A percentile compares a stretch with the other conserved stretches of the same genome.
Conservation (phyloP, 2,888 invertebrate genomes). For the Pharmacophagus antenor region DNA sequence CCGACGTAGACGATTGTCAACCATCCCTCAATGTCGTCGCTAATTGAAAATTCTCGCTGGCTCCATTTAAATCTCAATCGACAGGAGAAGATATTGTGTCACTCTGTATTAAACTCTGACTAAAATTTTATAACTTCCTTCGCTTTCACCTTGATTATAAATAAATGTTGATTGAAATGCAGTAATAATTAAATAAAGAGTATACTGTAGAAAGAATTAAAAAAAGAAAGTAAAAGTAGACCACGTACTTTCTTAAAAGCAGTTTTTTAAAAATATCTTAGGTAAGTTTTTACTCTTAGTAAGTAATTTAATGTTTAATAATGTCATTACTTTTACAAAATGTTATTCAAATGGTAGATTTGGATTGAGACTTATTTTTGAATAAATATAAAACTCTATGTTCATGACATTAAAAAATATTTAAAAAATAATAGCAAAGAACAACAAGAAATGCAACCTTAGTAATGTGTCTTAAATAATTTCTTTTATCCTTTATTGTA, state of each 20-base stretch:
- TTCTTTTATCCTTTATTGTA: too few species aligned
- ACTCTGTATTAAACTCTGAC: constrained; percentile 57
- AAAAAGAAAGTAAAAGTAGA: too few species aligned
- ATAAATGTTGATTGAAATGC: constrained; percentile 1
- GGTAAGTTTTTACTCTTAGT: too few species aligned
- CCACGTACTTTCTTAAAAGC: too few species aligned
- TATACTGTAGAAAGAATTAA: too few species aligned
- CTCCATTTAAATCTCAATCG: constrained; percentile 75
- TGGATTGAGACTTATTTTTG: neutral
- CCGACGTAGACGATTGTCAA: constrained; percentile 72
- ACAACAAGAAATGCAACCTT: neutral
- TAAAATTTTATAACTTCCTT: constrained; percentile 51
- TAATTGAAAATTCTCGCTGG: constrained; percentile 78
- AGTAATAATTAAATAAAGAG: too few species aligned
- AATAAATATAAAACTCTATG: neutral
- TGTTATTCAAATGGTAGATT: neutral
- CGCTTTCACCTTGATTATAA: neutral
- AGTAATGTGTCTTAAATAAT: too few species aligned
- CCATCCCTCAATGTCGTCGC: constrained; percentile 75
- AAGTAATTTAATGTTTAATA: too few species aligned
- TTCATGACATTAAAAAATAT: neutral
- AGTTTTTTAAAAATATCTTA: too few species aligned
- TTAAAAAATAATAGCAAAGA: neutral
- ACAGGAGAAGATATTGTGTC: constrained; percentile 56
- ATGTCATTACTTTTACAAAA: too few species aligned